Conservation (phyloP, 2,797 vertebrate genomes). For the Melanotaenia pygmaea region DNA sequence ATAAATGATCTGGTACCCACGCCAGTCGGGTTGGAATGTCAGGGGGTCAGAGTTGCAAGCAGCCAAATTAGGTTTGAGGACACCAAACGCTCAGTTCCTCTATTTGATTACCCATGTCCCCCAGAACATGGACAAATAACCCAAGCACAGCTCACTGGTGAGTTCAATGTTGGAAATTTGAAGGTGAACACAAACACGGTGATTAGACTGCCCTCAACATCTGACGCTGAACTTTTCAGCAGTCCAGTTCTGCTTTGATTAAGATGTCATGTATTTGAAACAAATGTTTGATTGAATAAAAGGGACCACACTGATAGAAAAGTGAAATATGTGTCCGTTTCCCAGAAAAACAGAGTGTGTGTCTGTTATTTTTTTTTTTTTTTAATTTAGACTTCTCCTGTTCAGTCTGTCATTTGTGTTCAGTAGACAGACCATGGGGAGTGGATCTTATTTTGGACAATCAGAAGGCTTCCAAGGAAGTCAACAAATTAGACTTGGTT, state of each 20-base stretch:
- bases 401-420: slow-evolving; percentile 60
- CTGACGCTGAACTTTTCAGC: slow-evolving; percentile 30
- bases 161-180: slow-evolving; percentile 36
- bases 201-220: slow-evolving; percentile 48
- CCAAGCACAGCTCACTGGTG: slow-evolving; percentile 20
- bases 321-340: slow-evolving; percentile 28
- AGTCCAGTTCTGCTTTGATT: slow-evolving; percentile 19
- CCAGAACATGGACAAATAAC: slow-evolving; percentile 53
- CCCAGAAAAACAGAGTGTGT: slow-evolving; percentile 14
- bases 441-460: slow-evolving; percentile 58
- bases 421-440: slow-evolving; percentile 42
- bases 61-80: slow-evolving; percentile 82
- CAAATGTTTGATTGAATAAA: slow-evolving; percentile 19
- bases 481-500: slow-evolving; percentile 74
- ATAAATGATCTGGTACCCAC: slow-evolving; percentile 77
- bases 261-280: slow-evolving; percentile 36
- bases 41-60: slow-evolving; percentile 77
- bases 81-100: slow-evolving; percentile 65
- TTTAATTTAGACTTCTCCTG: slow-evolving; percentile 47
- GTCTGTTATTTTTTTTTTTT: slow-evolving; percentile 45
- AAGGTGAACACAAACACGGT: slow-evolving; percentile 48
- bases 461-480: slow-evolving; percentile 64
- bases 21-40: slow-evolving; percentile 74
- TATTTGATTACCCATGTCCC: slow-evolving; percentile 76
- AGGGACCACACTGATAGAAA: slow-evolving; percentile 25